A percentile compares a stretch with the other conserved stretches of the same genome.
Conservation (phyloP, 1,140 invertebrate species). For the Chlorops oryzae region DNA sequence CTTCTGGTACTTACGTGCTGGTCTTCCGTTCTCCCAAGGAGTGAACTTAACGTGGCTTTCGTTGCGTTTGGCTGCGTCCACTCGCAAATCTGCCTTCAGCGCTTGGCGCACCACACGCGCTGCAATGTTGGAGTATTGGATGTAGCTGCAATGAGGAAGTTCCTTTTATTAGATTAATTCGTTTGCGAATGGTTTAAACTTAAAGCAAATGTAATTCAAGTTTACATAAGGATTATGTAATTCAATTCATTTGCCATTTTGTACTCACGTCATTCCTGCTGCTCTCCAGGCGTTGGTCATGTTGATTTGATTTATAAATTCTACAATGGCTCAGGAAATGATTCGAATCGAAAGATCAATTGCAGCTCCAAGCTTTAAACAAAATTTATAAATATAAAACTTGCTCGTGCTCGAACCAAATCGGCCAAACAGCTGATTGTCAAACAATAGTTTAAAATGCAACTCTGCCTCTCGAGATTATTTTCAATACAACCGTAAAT, state of each 20-base stretch:
- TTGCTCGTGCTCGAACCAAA: no score
- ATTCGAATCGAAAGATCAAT: no score
- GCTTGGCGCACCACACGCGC: slow-evolving; percentile 71
- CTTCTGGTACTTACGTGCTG: slow-evolving; percentile 68
- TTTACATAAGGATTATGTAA: slow-evolving; percentile 30
- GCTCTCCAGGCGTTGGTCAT: slow-evolving; percentile 59
- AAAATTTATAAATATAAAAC: no score
- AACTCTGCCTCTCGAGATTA: no score
- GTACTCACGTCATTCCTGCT: slow-evolving; percentile 59
- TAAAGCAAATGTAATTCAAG: no score
- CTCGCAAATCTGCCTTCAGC: slow-evolving; percentile 65
- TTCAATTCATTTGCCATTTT: slow-evolving; percentile 19
- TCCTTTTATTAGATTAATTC: neutral
- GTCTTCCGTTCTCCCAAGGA: slow-evolving; percentile 78
- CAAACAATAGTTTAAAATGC: no score
- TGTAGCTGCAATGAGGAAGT: slow-evolving; percentile 68
- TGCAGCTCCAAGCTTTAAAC: no score
- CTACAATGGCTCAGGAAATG: no score
- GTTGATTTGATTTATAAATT: slow-evolving; percentile 32
- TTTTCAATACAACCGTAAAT: no score
- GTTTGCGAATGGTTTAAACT: slow-evolving; percentile 1
- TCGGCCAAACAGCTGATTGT: no score
- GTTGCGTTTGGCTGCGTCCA: slow-evolving; percentile 70
- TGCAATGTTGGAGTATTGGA: slow-evolving; percentile 87
- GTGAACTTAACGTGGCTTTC: slow-evolving; percentile 71